Evolutionary conservation across 1,140 invertebrate species (phyloP).

Genomic region (Lordiphosa mommai): DNA sequence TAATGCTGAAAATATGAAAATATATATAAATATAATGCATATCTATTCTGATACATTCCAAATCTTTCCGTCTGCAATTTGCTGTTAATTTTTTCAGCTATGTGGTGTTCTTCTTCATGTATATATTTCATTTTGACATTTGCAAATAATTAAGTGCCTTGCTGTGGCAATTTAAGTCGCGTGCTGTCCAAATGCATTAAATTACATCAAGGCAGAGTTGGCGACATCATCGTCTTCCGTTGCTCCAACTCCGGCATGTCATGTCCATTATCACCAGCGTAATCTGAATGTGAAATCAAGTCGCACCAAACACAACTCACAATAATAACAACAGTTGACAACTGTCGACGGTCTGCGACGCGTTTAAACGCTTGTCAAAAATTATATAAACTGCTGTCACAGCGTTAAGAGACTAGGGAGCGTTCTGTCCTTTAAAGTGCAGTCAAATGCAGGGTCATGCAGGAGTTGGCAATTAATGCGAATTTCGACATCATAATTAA

Average conservation of each 20-base stretch:
- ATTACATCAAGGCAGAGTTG: slow-evolving; percentile 49
- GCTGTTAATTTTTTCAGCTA: neutral
- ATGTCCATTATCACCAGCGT: slow-evolving; percentile 46
- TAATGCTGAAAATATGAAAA: too few species aligned
- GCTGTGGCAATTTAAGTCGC: slow-evolving; percentile 46
- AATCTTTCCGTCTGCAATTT: neutral
- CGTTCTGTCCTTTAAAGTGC: slow-evolving; percentile 16
- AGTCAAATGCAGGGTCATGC: slow-evolving; percentile 4
- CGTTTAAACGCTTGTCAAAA: slow-evolving; percentile 71
- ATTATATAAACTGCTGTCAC: slow-evolving; percentile 68
- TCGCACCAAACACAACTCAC: slow-evolving; percentile 27
- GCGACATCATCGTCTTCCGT: slow-evolving; percentile 17
- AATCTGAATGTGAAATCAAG: slow-evolving; percentile 67
- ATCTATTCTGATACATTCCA: too few species aligned
- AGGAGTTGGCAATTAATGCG: slow-evolving; percentile 70
- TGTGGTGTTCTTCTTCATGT: neutral
- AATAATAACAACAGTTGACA: slow-evolving; percentile 63
- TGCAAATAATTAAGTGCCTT: slow-evolving; percentile 71
- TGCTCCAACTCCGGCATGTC: neutral
- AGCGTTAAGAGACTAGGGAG: slow-evolving; percentile 25
- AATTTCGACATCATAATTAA: slow-evolving; percentile 78
- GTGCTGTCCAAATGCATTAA: slow-evolving; percentile 67
- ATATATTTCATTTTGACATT: slow-evolving; percentile 43
- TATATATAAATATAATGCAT: too few species aligned
- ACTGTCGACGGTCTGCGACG: slow-evolving; percentile 65